Percentiles rank a stretch among this genome's conserved stretches.
phyloP scores from a whole-genome alignment of 2,888 invertebrate genomes.

The Sepioteuthis lessoniana region DNA sequence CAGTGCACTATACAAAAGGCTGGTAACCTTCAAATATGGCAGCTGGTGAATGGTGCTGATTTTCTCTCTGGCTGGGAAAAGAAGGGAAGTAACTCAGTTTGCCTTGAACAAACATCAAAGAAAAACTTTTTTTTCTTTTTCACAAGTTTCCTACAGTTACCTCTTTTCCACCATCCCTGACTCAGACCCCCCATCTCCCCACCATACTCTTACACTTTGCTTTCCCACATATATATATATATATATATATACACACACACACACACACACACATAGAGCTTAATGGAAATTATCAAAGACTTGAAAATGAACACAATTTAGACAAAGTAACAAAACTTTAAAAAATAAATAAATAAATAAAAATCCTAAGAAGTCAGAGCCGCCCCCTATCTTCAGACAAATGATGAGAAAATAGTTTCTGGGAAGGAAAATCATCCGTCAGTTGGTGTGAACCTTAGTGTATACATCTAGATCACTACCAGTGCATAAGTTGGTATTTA shows the following conservation, averaged over 20 bases:
- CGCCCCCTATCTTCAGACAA: neutral
- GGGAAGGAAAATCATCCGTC: neutral
- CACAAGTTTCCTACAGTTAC: neutral
- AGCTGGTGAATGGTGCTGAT: constrained; percentile 1
- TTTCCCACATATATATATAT: neutral
- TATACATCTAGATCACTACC: neutral
- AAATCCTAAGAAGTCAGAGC: neutral
- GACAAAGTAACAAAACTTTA: neutral
- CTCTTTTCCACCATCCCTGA: neutral
- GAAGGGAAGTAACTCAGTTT: neutral
- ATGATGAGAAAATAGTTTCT: neutral
- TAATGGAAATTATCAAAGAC: neutral
- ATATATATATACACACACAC: neutral
- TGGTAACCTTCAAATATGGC: neutral
- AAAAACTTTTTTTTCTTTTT: neutral
- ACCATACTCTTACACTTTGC: neutral
- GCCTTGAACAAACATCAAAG: constrained; percentile 20
- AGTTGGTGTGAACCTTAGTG: neutral
- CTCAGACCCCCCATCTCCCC: neutral
- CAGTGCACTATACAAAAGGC: neutral
- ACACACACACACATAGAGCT: neutral
- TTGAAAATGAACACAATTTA: neutral
- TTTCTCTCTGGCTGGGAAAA: neutral
- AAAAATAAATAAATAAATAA: no score
- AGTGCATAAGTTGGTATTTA: neutral